A percentile compares a stretch with the other conserved stretches of the same genome.
Conservation (phyloP, 2,888 invertebrate species). For the Leucophenga maculata region DNA sequence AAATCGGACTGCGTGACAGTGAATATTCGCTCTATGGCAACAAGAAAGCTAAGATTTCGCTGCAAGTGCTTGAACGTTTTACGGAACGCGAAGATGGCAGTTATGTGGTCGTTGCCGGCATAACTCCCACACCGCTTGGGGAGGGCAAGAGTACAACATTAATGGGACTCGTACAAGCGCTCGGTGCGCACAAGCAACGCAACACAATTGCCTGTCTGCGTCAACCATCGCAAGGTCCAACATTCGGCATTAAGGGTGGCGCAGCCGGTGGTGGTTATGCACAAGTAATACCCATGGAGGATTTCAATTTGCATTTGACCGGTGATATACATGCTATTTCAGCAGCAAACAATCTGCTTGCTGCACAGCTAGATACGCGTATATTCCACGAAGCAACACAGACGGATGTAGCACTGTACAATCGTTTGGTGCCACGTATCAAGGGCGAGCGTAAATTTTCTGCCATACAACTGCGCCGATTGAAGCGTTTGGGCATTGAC, state of each 20-base stretch:
- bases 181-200: constrained; percentile 85
- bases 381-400: constrained; percentile 98
- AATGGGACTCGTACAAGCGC: constrained; percentile 92
- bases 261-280: constrained; percentile 99
- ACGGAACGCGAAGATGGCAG: constrained; percentile 82
- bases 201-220: constrained; percentile 95
- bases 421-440: constrained; percentile 88
- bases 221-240: constrained; percentile 99
- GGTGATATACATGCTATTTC: constrained; percentile 99
- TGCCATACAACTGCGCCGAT: constrained; percentile 84
- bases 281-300: constrained; percentile 98
- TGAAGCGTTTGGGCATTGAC: constrained; percentile 83
- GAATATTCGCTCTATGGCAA: constrained; percentile 94
- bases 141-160: constrained; percentile 98
- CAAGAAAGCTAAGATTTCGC: constrained; percentile 93
- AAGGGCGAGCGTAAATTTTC: constrained; percentile 89
- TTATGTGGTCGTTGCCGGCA: constrained; percentile 96
- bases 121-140: constrained; percentile 98
- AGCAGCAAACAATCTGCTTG: constrained; percentile 97
- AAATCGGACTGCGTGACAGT: constrained; percentile 85
- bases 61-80: constrained; percentile 85
- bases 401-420: constrained; percentile 86
- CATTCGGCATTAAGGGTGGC: constrained; percentile 96
- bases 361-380: constrained; percentile 96
- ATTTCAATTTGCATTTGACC: constrained; percentile 97